phyloP scores from a whole-genome alignment of 2,888 invertebrate species.

The Portevinia maculata region DNA sequence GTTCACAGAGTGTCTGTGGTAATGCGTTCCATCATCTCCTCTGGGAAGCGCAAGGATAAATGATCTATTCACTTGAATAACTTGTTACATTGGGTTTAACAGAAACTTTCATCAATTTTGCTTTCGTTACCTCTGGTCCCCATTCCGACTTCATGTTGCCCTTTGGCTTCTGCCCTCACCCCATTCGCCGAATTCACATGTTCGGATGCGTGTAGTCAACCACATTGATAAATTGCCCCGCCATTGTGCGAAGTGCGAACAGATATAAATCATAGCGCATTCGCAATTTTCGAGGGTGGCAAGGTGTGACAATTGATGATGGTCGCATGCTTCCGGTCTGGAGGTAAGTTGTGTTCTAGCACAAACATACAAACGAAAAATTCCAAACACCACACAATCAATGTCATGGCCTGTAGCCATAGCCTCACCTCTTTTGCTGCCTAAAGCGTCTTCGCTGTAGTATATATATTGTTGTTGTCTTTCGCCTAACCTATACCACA shows the following conservation, averaged over 20 bases:
- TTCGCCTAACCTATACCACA: slow-evolving; percentile 69
- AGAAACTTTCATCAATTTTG: slow-evolving; percentile 73
- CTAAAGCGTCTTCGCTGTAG: slow-evolving; percentile 11
- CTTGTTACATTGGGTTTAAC: slow-evolving; percentile 70
- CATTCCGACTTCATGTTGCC: slow-evolving; percentile 30
- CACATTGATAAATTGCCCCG: slow-evolving; percentile 69
- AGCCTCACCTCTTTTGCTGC: slow-evolving; percentile 54
- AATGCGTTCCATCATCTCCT: slow-evolving; percentile 71
- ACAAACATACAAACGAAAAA: not conserved
- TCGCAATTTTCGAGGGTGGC: slow-evolving; percentile 74
- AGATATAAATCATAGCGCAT: slow-evolving; percentile 71
- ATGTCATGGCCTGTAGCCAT: slow-evolving; percentile 44
- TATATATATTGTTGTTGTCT: slow-evolving; percentile 40
- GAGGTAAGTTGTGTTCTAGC: slow-evolving; percentile 16
- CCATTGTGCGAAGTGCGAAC: slow-evolving; percentile 69
- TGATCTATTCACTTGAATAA: slow-evolving; percentile 74
- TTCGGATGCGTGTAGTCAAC: slow-evolving; percentile 65
- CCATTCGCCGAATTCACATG: slow-evolving; percentile 48
- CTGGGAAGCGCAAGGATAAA: slow-evolving; percentile 72
- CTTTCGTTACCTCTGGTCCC: slow-evolving; percentile 59
- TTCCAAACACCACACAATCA: slow-evolving; percentile 29
- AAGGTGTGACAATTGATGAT: slow-evolving; percentile 75
- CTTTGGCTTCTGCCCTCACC: slow-evolving; percentile 48
- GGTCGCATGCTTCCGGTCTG: slow-evolving; percentile 71
- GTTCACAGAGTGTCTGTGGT: slow-evolving; percentile 37